Evolutionary conservation across 1,140 invertebrate genomes (phyloP), one percentile per base, ranked within the genome.

Genomic region (Listronotus oregonensis): DNA sequence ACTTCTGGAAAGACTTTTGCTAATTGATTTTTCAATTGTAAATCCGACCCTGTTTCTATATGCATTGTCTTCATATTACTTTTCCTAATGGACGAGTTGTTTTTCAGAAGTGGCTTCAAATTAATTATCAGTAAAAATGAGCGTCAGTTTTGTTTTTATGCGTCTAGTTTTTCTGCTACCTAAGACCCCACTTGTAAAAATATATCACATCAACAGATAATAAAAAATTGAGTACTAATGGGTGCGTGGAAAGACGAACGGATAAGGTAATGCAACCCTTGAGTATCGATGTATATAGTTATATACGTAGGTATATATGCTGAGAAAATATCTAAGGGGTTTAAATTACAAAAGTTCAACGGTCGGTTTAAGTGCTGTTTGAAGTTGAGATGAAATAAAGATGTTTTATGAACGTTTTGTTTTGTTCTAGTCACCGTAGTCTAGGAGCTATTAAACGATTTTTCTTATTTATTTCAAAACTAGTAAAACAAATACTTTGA

Each of bases 21-120:
- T 8, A 43, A 43, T 17, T 43, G 11, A 7, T 43, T 43, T 27
- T 27, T 27, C 21, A 27, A 27, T 46, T 18, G 15, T 27, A 47
- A 52, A 40, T 60, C 27, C 55, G 39, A 47, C 50, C 39, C 67
- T 68, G 61, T 42, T 27, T 44, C 37, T 46, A 49, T 55, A 64
- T 61, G 56, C 34, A 52, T 67, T 70, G 69, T 69, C 74, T 66
- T 76, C 71, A 70, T 73, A 75, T 77, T 74, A 76, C 75, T 69
- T 62, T 71, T 59, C 63, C 73, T 76, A 77, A 77, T 77, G 76
- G 76, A 77, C 69, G 76, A 74, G 68, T 77, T 77, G 76, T 77
- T 77, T 77, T 76, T 76, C 71, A 71, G 71, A 58, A 73, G 74
- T 73, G 74, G 66, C 73, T 75, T 75, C 72, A 72, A 77, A 77